A percentile compares a stretch with the other conserved stretches of the same genome.
Evolutionary conservation across 1,140 invertebrate species (phyloP).

Genomic region (Drosophila repleta): DNA sequence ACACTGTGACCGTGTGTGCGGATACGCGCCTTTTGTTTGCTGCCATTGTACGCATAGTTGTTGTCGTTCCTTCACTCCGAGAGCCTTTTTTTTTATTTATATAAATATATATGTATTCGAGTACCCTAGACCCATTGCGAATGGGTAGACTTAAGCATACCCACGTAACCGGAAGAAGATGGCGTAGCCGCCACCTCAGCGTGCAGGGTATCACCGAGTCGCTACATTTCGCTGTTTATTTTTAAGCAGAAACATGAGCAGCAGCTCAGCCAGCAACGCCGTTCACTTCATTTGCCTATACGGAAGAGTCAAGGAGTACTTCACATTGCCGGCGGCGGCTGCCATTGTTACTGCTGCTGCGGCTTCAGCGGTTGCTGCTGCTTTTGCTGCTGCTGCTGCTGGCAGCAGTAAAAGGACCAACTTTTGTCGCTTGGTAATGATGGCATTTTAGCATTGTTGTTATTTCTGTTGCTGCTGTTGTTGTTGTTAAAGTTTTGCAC

Average conservation of each 20-base stretch:
- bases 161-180: too few species aligned
- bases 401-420: slow-evolving; percentile 69
- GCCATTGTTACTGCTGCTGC: slow-evolving; percentile 60
- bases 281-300: slow-evolving; percentile 80
- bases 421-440: slow-evolving; percentile 82
- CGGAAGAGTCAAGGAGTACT: slow-evolving; percentile 71
- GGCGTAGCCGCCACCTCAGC: too few species aligned
- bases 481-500: slow-evolving; percentile 77
- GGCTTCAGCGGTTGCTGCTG: slow-evolving; percentile 20
- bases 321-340: slow-evolving; percentile 44
- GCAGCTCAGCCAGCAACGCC: slow-evolving; percentile 31
- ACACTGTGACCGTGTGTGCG: slow-evolving; percentile 64
- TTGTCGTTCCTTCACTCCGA: slow-evolving; percentile 40
- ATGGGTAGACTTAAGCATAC: neutral
- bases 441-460: slow-evolving; percentile 76
- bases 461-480: slow-evolving; percentile 53
- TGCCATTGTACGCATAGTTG: slow-evolving; percentile 57
- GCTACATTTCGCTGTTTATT: slow-evolving; percentile 38
- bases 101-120: neutral
- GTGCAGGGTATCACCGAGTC: neutral
- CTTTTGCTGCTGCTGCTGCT: slow-evolving; percentile 13
- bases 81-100: slow-evolving; percentile 26
- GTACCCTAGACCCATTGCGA: neutral
- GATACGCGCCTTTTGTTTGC: slow-evolving; percentile 68
- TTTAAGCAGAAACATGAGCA: slow-evolving; percentile 40